Percentiles rank a stretch among this genome's conserved stretches.
These are phyloP conservation scores for Euzophera pinguis DNA, from an alignment of 2,888 invertebrate species.

Conservation along the genomic window DNA sequence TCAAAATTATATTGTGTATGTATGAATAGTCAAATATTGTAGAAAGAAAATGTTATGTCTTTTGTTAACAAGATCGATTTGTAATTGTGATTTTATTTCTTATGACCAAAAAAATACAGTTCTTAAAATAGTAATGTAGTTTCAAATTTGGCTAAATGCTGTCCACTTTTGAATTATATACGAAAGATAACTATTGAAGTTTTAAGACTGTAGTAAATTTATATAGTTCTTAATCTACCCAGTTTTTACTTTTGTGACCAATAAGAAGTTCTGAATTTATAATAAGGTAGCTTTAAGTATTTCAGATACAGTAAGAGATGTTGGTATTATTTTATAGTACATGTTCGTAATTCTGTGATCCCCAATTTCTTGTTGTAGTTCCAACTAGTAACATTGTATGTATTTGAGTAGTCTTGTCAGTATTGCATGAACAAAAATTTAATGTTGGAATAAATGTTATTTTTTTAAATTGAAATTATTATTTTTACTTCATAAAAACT, in stretches of 20 bases:
- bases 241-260: conserved; percentile 75
- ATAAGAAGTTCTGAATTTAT: conserved; percentile 63
- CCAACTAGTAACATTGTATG: conserved; percentile 60
- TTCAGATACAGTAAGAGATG: conserved; percentile 64
- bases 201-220: conserved; percentile 62
- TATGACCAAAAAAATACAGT: conserved; percentile 23
- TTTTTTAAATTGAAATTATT: conserved; percentile 45
- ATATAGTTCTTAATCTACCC: conserved; percentile 55
- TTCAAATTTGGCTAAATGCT: conserved; percentile 15
- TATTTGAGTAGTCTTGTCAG: conserved; percentile 64
- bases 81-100: conserved; percentile 16
- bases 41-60: neutral
- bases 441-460: conserved; percentile 75
- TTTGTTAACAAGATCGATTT: neutral
- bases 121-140: conserved; percentile 21
- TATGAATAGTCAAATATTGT: neutral
- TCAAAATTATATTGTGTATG: conserved; percentile 2
- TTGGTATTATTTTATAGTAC: conserved; percentile 61
- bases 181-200: conserved; percentile 30
- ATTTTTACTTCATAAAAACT: too few species aligned
- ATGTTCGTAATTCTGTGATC: conserved; percentile 75
- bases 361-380: conserved; percentile 67
- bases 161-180: conserved; percentile 18
- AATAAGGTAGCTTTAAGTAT: conserved; percentile 65
- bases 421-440: conserved; percentile 70